phyloP scores from a whole-genome alignment of 2,113 vertebrate species.

The Pangasianodon hypophthalmus region DNA sequence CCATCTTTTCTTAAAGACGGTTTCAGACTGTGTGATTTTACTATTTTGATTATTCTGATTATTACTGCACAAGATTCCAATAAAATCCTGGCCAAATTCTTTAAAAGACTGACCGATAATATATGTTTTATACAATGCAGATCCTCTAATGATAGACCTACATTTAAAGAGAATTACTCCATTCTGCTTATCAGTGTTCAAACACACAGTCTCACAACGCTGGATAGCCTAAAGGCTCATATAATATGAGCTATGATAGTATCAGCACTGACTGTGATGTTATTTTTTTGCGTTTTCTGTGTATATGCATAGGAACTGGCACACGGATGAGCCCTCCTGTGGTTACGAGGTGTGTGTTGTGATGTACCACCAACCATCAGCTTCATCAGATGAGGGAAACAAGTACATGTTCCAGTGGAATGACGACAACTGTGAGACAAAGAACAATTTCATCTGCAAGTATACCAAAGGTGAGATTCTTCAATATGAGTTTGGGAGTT shows the following conservation, averaged over 20 bases:
- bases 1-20: not conserved
- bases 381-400: conserved; percentile 77
- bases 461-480: conserved; percentile 80
- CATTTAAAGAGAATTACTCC: not conserved
- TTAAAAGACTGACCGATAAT: not conserved
- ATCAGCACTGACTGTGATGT: not conserved
- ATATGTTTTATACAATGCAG: not conserved
- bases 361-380: conserved; percentile 95
- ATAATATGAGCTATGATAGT: not conserved
- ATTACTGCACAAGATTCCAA: not conserved
- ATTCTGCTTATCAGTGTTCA: not conserved
- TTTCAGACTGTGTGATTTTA: not conserved
- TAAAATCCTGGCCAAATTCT: not conserved
- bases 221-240: not conserved
- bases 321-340: conserved; percentile 94
- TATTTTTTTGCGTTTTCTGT: conserved; percentile 12
- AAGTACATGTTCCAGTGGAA: conserved; percentile 97
- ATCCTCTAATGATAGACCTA: not conserved
- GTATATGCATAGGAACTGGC: conserved; percentile 84
- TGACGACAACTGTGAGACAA: conserved; percentile 92
- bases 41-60: not conserved
- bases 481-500: not conserved
- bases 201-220: not conserved
- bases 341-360: conserved; percentile 93
- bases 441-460: conserved; percentile 98